Base-by-base conservation (phyloP, 2,888 invertebrate genomes). In the Coenonympha arcania region DNA sequence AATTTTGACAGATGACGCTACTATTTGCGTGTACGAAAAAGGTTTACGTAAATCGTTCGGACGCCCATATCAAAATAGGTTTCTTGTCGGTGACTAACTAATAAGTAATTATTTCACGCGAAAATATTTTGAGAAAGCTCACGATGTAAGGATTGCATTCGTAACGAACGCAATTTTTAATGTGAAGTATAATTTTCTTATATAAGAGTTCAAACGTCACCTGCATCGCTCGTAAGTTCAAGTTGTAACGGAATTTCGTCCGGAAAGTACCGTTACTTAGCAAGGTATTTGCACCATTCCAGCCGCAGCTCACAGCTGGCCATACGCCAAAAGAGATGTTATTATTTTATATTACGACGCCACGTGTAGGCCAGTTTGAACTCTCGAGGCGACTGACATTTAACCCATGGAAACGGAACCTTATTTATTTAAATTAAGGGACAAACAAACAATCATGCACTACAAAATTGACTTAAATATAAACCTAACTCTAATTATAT, bases 211-310 rank as follows among this genome's bases (percentile, higher is more conserved):
- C 9, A 31, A 33, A 20, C 31, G 20, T 43, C 20, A 31, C 19
- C 31, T 11, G 11, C 9, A 31, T 41, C 16, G 28, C 26, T 16
- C 22, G 51, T 53, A 54, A 49, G 44, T 56, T 54, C 45, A 34
- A 44, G 53, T 41, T 48, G 34, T 49, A 47, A 48, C 45, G 45
- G 49, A 53, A 56, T 52, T 58, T 52, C 37, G 44, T 48, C 16
- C 49, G 47, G 50, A 50, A 54, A 47, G 41, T 50, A 44, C 45
- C 56, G 58, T 57, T 56, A 59, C 52, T 57, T 55, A 59, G 49
- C 53, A 31, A 56, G 55, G 52, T 55, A 59, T 61, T 58, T 59
- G 59, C 56, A 59, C 48, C 56, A 60, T 58, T 51, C 53, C 56
- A 44, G 52, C 56, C 52, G 48, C 44, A 55, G 44, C 55, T 61